Evolutionary conservation across 2,797 vertebrate species (phyloP), one percentile per base, ranked within the genome.

Genomic region (Eupleurogrammus muticus): DNA sequence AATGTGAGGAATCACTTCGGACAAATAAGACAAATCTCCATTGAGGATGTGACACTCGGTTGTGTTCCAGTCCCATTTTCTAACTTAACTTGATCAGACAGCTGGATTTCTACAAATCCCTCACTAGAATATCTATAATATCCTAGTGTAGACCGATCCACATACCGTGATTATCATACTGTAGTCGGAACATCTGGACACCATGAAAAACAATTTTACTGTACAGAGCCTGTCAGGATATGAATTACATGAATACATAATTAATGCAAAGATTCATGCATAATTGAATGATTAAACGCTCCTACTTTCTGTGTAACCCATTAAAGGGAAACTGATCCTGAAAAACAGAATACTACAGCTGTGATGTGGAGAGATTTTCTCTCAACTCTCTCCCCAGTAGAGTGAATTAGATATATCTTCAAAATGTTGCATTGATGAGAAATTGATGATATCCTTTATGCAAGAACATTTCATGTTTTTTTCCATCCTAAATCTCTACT

Each of bases 181-280:
- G 42, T 35, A 66, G 71, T 70, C 61, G 54, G 54, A 71, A 78
- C 74, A 80, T 68, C 62, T 78, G 65, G 62, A 70, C 69, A 59
- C 42, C 4, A 24, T 54, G 49, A 50, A 49, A 69, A 60, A 79
- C 23, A 42, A 9, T 77, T 24, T 61, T 48, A 68, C 66, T 58
- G 58, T 44, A 56, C 47, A 61, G 36, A 44, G 40, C 53, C 54
- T 57, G 17, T 59, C 47, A 77, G 47, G n/a, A 48, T 53, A 48
- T 58, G 57, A 70, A 61, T 58, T 40, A 52, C 49, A 53, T 56
- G 20, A 59, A 74, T 69, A 34, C 2, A n/a, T 66, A 72, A 74
- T 69, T 46, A 59, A 52, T 55, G 53, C n/a, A 53, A 56, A 21
- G 40, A 62, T 35, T 42, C 13, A 36, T 75, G 59, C 42, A 80